Evolutionary conservation across 2,888 invertebrate species (phyloP).

Genomic region (Halocaridina rubra): DNA sequence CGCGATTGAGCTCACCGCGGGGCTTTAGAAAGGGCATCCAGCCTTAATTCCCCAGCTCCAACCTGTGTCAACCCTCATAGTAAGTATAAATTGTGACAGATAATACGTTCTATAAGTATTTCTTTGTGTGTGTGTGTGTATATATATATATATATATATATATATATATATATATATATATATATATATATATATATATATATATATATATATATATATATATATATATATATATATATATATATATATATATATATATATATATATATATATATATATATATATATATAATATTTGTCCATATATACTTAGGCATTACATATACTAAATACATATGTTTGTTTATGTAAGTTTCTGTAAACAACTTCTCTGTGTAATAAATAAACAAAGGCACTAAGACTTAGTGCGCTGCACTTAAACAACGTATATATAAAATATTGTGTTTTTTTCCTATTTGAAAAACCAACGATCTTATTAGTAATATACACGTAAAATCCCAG

Average conservation of each 20-base stretch:
- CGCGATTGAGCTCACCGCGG: too few relatives aligned
- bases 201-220: neutral
- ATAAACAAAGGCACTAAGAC: too few relatives aligned
- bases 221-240: constrained; percentile 12
- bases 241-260: neutral
- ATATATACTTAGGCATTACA: neutral
- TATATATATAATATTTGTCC: neutral
- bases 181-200: constrained; percentile 16
- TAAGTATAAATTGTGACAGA: neutral
- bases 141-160: constrained; percentile 2
- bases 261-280: neutral
- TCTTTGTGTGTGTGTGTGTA: neutral
- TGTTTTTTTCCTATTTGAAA: too few relatives aligned
- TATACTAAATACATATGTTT: neutral
- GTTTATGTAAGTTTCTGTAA: neutral
- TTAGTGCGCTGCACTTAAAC: too few relatives aligned
- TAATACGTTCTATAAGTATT: neutral
- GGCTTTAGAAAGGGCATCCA: too few relatives aligned
- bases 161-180: constrained; percentile 9
- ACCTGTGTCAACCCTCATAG: too few relatives aligned
- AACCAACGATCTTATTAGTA: too few relatives aligned
- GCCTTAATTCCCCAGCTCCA: too few relatives aligned
- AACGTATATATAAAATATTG: too few relatives aligned
- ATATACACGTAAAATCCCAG: too few relatives aligned
- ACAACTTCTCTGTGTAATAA: too few relatives aligned